Evolutionary conservation across 2,113 vertebrate species (phyloP).

Genomic region (Thalassarche chlororhynchos): DNA sequence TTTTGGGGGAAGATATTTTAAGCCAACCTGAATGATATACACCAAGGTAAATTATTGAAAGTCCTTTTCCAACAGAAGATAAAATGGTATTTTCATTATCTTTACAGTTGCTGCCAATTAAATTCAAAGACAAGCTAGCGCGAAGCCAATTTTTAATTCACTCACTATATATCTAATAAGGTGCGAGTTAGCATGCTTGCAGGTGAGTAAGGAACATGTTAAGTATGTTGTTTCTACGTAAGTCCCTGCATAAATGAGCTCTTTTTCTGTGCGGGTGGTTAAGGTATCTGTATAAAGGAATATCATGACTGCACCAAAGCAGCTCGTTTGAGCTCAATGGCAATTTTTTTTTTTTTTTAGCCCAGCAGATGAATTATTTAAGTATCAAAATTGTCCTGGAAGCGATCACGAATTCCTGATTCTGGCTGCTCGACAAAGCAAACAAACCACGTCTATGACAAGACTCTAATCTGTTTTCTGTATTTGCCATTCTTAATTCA

Average conservation of each 20-base stretch:
- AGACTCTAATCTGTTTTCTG: not conserved
- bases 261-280: not conserved
- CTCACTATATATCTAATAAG: not conserved
- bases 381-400: not conserved
- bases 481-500: not conserved
- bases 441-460: not conserved
- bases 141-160: not conserved
- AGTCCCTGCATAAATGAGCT: not conserved
- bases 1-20: not conserved
- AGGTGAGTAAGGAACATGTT: not conserved
- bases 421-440: not conserved
- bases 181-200: not conserved
- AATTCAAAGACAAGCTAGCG: not conserved
- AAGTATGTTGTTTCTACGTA: not conserved
- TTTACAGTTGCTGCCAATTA: not conserved
- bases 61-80: not conserved
- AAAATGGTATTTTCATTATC: not conserved
- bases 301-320: not conserved
- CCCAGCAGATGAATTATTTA: constrained; percentile 3
- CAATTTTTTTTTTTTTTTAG: not conserved
- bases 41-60: not conserved
- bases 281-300: not conserved
- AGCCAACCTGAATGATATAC: not conserved
- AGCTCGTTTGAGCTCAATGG: not conserved
- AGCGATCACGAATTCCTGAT: not conserved